Percentiles rank a stretch among this genome's conserved stretches.
phyloP scores from a whole-genome alignment of 2,113 vertebrate genomes.

The Alligator sinensis region DNA sequence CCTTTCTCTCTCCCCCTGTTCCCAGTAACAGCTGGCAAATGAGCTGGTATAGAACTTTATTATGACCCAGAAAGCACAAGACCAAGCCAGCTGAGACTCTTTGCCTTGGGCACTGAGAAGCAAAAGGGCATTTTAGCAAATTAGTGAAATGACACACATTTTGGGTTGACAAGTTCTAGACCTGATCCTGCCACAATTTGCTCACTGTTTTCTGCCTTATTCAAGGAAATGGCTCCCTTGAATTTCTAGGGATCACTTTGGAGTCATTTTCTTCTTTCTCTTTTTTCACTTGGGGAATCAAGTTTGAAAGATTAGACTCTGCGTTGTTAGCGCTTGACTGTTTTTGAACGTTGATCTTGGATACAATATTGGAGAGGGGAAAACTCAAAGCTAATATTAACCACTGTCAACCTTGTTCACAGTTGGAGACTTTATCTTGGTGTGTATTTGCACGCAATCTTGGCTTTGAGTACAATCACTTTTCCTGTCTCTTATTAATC shows the following conservation, averaged over 20 bases:
- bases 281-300: background rate
- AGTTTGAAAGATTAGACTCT: background rate
- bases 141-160: accelerated
- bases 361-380: background rate
- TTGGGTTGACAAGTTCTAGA: background rate
- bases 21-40: background rate
- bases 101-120: background rate
- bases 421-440: background rate
- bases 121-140: background rate
- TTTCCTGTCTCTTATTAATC: background rate
- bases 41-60: background rate
- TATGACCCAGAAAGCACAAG: background rate
- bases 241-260: no score
- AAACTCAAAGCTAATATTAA: background rate
- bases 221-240: background rate
- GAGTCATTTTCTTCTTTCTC: no score
- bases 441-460: background rate
- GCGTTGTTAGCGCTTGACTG: accelerated
- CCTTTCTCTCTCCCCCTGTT: background rate
- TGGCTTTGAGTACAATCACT: background rate
- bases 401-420: background rate
- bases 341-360: background rate
- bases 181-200: background rate
- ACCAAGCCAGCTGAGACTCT: background rate
- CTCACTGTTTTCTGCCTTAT: background rate